These are phyloP conservation scores for Ctenicera cuprea DNA, from an alignment of 2,888 invertebrate genomes.

Conservation along the genomic window DNA sequence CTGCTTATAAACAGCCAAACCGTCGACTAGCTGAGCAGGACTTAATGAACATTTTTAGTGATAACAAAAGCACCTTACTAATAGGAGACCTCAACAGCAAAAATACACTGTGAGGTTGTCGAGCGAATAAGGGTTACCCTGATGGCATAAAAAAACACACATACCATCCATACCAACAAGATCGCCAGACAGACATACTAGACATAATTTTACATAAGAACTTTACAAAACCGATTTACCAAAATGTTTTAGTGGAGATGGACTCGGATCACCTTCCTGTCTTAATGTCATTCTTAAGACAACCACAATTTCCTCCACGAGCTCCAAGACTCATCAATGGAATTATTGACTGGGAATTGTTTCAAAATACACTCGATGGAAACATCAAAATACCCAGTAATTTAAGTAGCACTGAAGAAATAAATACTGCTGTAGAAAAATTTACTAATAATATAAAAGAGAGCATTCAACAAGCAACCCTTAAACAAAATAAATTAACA, in stretches of 20 bases:
- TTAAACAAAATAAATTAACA: too few relatives aligned
- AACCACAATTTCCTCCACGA: not conserved
- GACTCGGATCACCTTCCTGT: slow-evolving; percentile 15
- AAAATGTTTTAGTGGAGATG: not conserved
- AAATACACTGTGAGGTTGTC: not conserved
- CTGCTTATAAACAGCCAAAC: not conserved
- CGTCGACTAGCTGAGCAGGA: not conserved
- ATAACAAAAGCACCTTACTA: not conserved
- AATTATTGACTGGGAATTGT: not conserved
- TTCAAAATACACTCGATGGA: too few relatives aligned
- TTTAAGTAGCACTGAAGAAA: too few relatives aligned
- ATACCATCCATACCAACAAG: slow-evolving; percentile 6
- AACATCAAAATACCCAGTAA: too few relatives aligned
- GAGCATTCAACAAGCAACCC: too few relatives aligned
- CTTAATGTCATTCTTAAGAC: not conserved
- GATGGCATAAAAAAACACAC: not conserved
- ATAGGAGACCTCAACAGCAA: not conserved
- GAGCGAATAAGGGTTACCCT: not conserved
- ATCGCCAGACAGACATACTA: not conserved
- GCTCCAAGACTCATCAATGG: slow-evolving; percentile 8
- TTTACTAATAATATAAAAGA: too few relatives aligned
- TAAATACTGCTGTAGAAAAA: too few relatives aligned
- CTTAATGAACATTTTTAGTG: not conserved
- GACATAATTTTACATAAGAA: slow-evolving; percentile 12
- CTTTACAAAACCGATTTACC: slow-evolving; percentile 1